These are phyloP conservation scores for Alexandromys fortis DNA, from an alignment of 2,113 vertebrate genomes.

Conservation along the genomic window DNA sequence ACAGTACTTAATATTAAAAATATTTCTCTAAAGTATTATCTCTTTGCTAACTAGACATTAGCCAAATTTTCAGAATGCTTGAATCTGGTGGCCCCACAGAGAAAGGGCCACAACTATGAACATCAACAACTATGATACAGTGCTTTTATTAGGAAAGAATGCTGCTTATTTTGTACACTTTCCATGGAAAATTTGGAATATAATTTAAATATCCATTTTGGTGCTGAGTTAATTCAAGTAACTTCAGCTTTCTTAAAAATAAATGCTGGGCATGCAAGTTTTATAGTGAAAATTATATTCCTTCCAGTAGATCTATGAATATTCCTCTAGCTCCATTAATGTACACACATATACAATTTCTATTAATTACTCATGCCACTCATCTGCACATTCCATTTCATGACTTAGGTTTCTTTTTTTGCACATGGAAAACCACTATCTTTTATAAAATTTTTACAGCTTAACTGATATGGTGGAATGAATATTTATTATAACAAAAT, in stretches of 20 bases:
- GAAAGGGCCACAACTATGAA: not conserved
- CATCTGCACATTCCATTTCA: not conserved
- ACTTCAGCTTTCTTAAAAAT: slow-evolving; percentile 15
- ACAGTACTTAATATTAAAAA: not conserved
- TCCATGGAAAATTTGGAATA: not conserved
- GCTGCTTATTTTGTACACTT: not conserved
- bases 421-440: not conserved
- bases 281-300: not conserved
- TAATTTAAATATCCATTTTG: not conserved
- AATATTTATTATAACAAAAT: not conserved
- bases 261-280: not conserved
- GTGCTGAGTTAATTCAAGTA: not conserved
- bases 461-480: not conserved
- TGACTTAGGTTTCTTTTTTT: not conserved
- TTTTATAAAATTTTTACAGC: not conserved
- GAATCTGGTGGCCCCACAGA: not conserved
- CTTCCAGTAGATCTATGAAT: not conserved
- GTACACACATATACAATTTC: not conserved
- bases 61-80: not conserved
- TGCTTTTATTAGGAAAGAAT: not conserved
- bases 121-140: not conserved
- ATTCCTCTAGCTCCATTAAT: not conserved
- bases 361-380: not conserved
- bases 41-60: not conserved
- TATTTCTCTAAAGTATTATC: not conserved